Evolutionary conservation across 53 echinoderm and acorn worm genomes (phyloP).

Genomic region (Temnopleurus reevesii): DNA sequence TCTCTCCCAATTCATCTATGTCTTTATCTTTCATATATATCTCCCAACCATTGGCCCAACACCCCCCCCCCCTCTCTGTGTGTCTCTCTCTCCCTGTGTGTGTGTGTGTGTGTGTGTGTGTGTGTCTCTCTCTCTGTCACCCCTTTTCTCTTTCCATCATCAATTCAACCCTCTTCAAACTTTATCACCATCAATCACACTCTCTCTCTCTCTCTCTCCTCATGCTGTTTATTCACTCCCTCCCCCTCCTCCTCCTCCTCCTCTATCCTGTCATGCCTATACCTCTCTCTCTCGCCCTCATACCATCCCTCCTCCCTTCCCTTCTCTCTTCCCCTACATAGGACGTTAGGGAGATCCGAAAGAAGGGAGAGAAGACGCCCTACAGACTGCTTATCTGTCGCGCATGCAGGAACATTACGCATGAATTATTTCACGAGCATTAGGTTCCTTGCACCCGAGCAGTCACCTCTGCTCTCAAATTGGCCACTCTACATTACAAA

Average conservation of each 20-base stretch:
- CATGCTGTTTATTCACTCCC: background rate
- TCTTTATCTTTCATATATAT: too few relatives aligned
- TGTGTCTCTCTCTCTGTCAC: background rate
- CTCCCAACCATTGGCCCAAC: too few relatives aligned
- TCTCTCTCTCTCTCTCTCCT: background rate
- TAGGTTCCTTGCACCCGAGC: conserved; percentile 18
- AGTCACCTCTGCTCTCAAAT: background rate
- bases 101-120: too few relatives aligned
- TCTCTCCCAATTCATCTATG: background rate
- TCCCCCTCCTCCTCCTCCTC: background rate
- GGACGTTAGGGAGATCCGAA: background rate
- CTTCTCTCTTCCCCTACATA: background rate
- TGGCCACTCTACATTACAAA: conserved; percentile 45
- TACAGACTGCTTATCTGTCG: conserved; percentile 39
- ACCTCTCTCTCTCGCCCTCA: background rate
- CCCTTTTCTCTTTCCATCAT: background rate
- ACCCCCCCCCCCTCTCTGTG: too few relatives aligned
- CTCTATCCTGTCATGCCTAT: background rate
- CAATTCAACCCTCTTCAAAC: background rate
- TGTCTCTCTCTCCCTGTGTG: too few relatives aligned
- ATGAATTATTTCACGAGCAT: conserved; percentile 59
- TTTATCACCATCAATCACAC: background rate
- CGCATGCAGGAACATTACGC: conserved; percentile 52
- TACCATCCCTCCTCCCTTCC: background rate
- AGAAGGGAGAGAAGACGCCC: conserved; percentile 1